These are phyloP conservation scores for Zeuzera pyrina DNA, from an alignment of 2,888 invertebrate species.

Conservation along the genomic window DNA sequence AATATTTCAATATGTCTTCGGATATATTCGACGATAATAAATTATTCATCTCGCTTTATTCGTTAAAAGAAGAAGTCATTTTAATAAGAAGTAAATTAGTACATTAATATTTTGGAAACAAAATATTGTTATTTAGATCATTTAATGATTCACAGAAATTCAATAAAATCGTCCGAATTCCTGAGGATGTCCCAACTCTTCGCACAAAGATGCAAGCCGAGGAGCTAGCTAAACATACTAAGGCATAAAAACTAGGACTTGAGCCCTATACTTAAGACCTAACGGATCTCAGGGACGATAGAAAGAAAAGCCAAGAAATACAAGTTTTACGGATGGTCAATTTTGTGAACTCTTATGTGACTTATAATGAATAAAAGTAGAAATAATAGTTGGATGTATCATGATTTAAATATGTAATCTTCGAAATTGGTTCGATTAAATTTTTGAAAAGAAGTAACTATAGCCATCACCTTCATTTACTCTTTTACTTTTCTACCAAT, in stretches of 20 bases:
- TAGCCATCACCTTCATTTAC: slow-evolving; percentile 3
- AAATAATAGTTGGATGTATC: no score
- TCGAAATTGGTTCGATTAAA: no score
- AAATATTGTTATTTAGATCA: no score
- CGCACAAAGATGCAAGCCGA: slow-evolving; percentile 85
- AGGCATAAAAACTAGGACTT: slow-evolving; percentile 2
- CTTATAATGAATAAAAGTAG: slow-evolving; percentile 5
- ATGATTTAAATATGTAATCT: no score
- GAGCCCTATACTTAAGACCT: slow-evolving; percentile 15
- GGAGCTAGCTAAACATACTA: slow-evolving; percentile 48
- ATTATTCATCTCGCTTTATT: no score
- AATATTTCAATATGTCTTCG: no score
- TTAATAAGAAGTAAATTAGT: no score
- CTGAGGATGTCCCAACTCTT: slow-evolving; percentile 84
- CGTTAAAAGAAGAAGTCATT: no score
- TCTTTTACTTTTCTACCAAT: background rate
- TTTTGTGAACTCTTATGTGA: slow-evolving; percentile 5
- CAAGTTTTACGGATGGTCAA: slow-evolving; percentile 2
- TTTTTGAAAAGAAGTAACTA: no score
- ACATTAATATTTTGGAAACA: no score
- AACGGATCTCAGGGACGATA: slow-evolving; percentile 21
- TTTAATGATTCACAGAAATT: slow-evolving; percentile 80
- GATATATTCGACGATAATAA: no score
- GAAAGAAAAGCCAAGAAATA: background rate
- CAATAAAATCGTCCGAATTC: slow-evolving; percentile 86